Base-by-base conservation (phyloP, 2,797 vertebrate species). In the Pangasius larnaudii region DNA sequence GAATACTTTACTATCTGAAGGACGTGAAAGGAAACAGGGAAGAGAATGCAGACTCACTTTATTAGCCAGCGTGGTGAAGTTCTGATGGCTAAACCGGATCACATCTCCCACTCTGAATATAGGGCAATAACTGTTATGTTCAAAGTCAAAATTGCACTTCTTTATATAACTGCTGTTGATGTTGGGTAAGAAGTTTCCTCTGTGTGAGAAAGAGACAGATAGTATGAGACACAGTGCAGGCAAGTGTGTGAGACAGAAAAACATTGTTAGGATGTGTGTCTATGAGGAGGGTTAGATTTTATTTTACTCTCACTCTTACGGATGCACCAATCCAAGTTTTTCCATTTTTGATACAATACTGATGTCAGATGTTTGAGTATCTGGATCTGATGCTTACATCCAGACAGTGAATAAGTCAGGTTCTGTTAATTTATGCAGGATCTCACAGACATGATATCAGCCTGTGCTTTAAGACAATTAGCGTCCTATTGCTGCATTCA, bases 51-150 rank as follows among this genome's bases (percentile, higher is more conserved):
- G 22, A 36, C 89, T 91, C 92, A 98, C 98, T 91, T 96, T 97
- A 74, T 94, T 53, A 36, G 98, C 98, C 90, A 99, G 92, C 0
- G 87, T 92, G 72, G 93, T 91, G 93, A 99, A 99, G 93, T 98
- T 94, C 93, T 98, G 97, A 39, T 96, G 94, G 0, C 98, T 98
- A 1, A 97, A 96, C 53, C 92, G 95, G 80, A 97, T 95, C 82
- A 99, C 96, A 2, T 99, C 97, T 4, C 97, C 97, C 77, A 99
- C 97, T 85, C 94, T 95, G 93, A 99, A 97, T 92, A 99, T 98
- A 58, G 98, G 98, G 92, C 98, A 99, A 92, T 98, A 97, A 6
- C 95, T 97, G 89, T 97, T 93, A 61, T 87, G 94, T 88, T 95
- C 92, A 0, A 94, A 96, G 92, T 99, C 95, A 92, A 98, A 98